These are phyloP conservation scores for Cygnus atratus DNA, from an alignment of 2,113 vertebrate species.

Conservation along the genomic window DNA sequence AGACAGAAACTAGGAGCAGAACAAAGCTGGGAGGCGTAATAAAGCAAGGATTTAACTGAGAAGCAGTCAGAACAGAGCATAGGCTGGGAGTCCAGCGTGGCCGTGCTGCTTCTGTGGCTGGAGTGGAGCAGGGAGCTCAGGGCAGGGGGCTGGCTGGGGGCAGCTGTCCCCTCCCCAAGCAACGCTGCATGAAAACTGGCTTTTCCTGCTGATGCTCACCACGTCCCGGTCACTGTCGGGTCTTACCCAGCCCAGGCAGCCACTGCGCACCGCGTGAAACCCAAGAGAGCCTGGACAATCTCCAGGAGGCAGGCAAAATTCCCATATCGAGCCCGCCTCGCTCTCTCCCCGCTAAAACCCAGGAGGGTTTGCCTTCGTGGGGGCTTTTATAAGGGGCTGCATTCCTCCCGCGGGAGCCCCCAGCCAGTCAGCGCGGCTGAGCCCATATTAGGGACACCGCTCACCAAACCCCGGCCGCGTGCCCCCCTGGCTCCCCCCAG, in stretches of 20 bases:
- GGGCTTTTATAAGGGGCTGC: constrained; percentile 55
- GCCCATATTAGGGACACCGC: constrained; percentile 46
- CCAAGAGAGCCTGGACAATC: constrained; percentile 53
- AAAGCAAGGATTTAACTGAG: neutral
- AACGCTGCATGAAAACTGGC: neutral
- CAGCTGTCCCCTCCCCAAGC: neutral
- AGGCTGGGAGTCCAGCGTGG: neutral
- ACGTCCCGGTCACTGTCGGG: neutral
- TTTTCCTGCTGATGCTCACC: constrained; percentile 3
- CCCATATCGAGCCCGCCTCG: constrained; percentile 38
- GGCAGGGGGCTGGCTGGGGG: neutral
- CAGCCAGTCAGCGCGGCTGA: constrained; percentile 18
- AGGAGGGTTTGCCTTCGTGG: constrained; percentile 16
- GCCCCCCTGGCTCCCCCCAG: neutral
- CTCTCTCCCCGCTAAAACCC: neutral
- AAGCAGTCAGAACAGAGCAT: neutral
- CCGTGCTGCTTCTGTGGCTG: neutral
- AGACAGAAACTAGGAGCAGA: neutral
- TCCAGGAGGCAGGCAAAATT: constrained; percentile 37
- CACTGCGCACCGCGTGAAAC: neutral
- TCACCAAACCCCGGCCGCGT: neutral
- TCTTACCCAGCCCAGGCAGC: neutral
- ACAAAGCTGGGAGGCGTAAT: neutral
- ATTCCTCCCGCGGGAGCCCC: neutral
- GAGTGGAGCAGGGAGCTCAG: accelerated